These are phyloP conservation scores for Chloromyia formosa DNA, from an alignment of 2,888 invertebrate genomes.

Conservation along the genomic window DNA sequence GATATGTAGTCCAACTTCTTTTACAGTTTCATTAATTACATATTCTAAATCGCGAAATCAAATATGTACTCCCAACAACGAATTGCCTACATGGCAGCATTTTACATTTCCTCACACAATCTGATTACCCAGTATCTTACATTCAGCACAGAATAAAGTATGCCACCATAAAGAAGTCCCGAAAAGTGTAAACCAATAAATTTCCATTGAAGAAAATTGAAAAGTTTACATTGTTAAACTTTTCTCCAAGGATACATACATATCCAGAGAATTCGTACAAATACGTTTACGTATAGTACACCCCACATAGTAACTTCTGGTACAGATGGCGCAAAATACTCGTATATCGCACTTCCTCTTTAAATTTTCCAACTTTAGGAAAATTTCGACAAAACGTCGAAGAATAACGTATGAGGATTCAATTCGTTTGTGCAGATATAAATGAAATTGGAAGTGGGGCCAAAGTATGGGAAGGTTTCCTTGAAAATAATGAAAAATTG, in stretches of 20 bases:
- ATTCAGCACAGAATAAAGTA: no score
- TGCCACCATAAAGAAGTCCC: neutral
- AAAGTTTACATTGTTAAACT: constrained; percentile 42
- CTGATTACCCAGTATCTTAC: no score
- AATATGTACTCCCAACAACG: no score
- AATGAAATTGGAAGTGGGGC: neutral
- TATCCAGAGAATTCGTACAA: neutral
- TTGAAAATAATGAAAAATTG: neutral
- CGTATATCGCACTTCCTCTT: neutral
- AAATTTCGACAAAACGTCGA: constrained; percentile 26
- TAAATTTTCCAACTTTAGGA: constrained; percentile 4
- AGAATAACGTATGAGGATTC: constrained; percentile 30
- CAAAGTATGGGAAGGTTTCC: neutral
- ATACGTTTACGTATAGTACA: no score
- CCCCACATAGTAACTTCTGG: neutral
- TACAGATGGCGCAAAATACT: neutral
- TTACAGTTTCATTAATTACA: no score
- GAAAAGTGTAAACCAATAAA: constrained; percentile 40
- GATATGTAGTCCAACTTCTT: no score
- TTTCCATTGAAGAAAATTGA: constrained; percentile 47
- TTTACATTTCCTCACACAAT: no score
- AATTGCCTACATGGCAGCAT: no score
- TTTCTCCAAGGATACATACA: constrained; percentile 10
- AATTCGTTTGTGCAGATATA: neutral
- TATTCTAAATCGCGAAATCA: no score